These are phyloP conservation scores for Stenolophus ochropezus DNA, from an alignment of 2,888 invertebrate genomes.

Conservation along the genomic window DNA sequence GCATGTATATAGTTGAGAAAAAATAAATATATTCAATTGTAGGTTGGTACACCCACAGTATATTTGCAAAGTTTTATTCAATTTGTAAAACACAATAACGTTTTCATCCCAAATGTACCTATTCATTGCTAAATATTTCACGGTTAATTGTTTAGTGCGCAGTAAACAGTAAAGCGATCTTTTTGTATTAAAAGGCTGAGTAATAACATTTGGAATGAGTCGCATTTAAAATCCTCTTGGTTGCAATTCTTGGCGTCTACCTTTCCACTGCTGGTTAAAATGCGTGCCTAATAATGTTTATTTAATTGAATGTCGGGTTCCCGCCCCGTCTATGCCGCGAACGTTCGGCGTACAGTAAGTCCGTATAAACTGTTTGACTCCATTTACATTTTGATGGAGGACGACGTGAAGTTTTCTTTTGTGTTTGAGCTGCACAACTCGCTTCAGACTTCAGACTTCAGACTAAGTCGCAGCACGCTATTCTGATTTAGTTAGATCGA, in stretches of 20 bases:
- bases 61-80: no score
- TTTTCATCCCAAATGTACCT: no score
- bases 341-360: neutral
- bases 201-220: neutral
- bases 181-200: neutral
- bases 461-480: neutral
- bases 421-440: constrained; percentile 31
- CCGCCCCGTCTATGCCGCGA: neutral
- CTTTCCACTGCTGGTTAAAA: neutral
- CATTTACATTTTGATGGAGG: constrained; percentile 53
- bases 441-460: neutral
- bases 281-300: neutral
- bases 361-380: constrained; percentile 35
- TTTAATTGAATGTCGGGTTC: neutral
- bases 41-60: no score
- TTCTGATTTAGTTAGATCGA: neutral
- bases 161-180: no score
- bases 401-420: constrained; percentile 46
- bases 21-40: no score
- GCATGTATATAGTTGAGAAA: no score
- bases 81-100: no score
- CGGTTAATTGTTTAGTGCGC: no score
- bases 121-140: no score
- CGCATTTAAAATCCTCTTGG: neutral
- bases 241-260: neutral